A percentile compares a stretch with the other conserved stretches of the same genome.
Evolutionary conservation across 2,113 vertebrate genomes (phyloP).

Genomic region (Camarhynchus parvulus): DNA sequence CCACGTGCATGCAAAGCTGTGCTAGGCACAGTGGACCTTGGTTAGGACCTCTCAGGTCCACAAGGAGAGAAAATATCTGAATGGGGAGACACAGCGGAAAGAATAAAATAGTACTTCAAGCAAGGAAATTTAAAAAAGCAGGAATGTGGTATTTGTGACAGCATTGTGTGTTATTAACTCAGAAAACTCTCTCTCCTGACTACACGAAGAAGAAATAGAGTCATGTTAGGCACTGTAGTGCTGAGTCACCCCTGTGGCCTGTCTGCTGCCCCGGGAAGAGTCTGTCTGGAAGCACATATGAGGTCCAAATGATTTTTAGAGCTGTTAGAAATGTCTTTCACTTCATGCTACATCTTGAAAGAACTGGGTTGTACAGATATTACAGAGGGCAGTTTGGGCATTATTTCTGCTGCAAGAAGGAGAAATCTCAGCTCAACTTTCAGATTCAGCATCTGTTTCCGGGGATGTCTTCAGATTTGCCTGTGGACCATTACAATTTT

Average conservation of each 20-base stretch:
- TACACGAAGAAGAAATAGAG: conserved; percentile 6
- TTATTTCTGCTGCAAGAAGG: conserved; percentile 11
- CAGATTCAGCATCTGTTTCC: neutral
- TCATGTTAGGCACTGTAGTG: neutral
- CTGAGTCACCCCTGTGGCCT: neutral
- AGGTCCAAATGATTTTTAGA: neutral
- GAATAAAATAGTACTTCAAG: neutral
- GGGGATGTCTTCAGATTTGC: conserved; percentile 1
- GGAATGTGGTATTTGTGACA: neutral
- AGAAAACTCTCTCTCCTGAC: neutral
- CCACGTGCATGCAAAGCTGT: neutral
- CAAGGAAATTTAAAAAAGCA: neutral
- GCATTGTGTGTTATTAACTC: neutral
- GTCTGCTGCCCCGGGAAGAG: neutral
- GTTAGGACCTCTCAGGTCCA: neutral
- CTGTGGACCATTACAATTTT: conserved; percentile 28
- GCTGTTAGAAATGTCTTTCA: neutral
- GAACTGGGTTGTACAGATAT: neutral
- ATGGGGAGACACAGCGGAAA: neutral
- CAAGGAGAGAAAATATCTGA: neutral
- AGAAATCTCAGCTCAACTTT: neutral
- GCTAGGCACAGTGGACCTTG: neutral
- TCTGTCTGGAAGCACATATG: neutral
- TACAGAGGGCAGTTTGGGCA: neutral
- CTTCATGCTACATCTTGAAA: neutral